A percentile compares a stretch with the other conserved stretches of the same genome.
Evolutionary conservation across 92 coral and sea anemone genomes (phyloP).

Genomic region (Actinernus sp.): DNA sequence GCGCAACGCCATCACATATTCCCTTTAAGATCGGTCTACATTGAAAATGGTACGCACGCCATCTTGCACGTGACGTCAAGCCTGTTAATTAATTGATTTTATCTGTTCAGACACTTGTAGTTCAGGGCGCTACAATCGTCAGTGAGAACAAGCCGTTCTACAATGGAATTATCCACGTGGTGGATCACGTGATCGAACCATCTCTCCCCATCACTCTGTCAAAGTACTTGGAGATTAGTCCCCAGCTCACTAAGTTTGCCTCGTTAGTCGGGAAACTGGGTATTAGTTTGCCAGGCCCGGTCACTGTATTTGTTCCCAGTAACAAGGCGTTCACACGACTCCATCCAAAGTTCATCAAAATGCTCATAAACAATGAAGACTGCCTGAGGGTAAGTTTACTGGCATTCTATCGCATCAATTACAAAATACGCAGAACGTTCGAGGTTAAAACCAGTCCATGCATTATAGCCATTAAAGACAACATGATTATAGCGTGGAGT

Average conservation of each 20-base stretch:
- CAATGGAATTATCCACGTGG: constrained; percentile 31
- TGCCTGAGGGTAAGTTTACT: constrained; percentile 26
- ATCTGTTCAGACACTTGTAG: not conserved
- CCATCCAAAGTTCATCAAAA: not conserved
- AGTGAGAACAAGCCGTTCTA: not conserved
- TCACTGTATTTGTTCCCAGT: constrained; percentile 35
- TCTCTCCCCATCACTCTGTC: constrained; percentile 4
- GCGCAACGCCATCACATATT: too few relatives aligned
- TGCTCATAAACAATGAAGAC: constrained; percentile 3
- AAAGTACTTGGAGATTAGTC: constrained; percentile 2
- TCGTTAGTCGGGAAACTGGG: constrained; percentile 3
- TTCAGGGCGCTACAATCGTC: not conserved
- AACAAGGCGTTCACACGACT: constrained; percentile 11
- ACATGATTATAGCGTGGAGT: too few relatives aligned
- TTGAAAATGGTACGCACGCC: too few relatives aligned
- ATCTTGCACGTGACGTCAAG: too few relatives aligned
- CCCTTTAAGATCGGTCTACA: too few relatives aligned
- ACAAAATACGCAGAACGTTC: too few relatives aligned
- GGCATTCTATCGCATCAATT: not conserved
- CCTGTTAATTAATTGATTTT: not conserved
- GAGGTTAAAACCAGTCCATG: too few relatives aligned
- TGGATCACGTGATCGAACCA: constrained; percentile 37
- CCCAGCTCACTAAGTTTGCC: constrained; percentile 11
- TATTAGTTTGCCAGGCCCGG: constrained; percentile 18
- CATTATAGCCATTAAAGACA: too few relatives aligned